A percentile compares a stretch with the other conserved stretches of the same genome.
Conservation (phyloP, 2,888 invertebrate genomes). For the Stenurella melanura region DNA sequence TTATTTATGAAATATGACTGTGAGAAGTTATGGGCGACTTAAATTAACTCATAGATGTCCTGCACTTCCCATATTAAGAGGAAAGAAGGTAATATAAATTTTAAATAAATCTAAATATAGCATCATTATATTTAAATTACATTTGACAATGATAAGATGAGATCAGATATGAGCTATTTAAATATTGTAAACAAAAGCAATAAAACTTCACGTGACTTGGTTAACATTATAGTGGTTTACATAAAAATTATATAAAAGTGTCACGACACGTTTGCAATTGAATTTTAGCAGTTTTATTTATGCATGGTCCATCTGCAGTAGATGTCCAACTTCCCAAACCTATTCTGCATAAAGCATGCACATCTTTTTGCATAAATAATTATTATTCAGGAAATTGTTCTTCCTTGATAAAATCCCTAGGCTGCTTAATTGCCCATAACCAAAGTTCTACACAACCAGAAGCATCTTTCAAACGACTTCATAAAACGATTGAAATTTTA, state of each 20-base stretch:
- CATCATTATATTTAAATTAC: constrained; percentile 9
- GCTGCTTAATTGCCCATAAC: too few relatives aligned
- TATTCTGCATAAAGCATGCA: too few relatives aligned
- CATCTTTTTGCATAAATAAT: too few relatives aligned
- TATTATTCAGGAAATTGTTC: too few relatives aligned
- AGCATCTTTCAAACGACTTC: too few relatives aligned
- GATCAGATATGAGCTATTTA: constrained; percentile 20
- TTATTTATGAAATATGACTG: constrained; percentile 12
- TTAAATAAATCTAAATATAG: constrained; percentile 29
- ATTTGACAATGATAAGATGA: constrained; percentile 13
- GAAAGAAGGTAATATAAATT: constrained; percentile 17
- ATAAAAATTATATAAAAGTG: constrained; percentile 3
- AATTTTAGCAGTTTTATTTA: neutral
- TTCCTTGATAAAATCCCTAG: too few relatives aligned
- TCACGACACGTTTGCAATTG: neutral
- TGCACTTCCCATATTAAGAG: constrained; percentile 15
- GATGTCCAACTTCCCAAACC: too few relatives aligned
- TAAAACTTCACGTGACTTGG: neutral
- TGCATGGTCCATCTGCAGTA: too few relatives aligned
- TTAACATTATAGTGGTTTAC: neutral
- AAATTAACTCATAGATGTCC: constrained; percentile 7
- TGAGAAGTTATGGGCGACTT: neutral
- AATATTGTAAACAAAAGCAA: neutral
- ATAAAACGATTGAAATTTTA: too few relatives aligned
- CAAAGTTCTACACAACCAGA: too few relatives aligned